Evolutionary conservation across 2,888 invertebrate genomes (phyloP).

Genomic region (Sussaba pulchella): DNA sequence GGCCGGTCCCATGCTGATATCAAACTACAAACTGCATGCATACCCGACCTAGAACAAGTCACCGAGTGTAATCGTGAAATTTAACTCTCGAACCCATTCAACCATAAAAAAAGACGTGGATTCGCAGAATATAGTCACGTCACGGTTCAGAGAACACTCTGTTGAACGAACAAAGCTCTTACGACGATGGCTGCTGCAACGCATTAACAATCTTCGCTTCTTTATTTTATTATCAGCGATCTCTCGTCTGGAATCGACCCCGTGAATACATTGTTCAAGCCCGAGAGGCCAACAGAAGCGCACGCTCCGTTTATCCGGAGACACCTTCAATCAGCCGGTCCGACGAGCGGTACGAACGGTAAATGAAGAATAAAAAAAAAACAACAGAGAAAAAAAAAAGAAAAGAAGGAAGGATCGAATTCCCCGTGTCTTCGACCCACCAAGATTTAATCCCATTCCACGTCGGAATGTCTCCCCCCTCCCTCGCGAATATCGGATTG

Average conservation of each 20-base stretch:
- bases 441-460: constrained; percentile 53
- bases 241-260: constrained; percentile 12
- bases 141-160: constrained; percentile 17
- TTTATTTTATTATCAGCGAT: constrained; percentile 38
- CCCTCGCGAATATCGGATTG: constrained; percentile 13
- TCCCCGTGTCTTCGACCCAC: constrained; percentile 35
- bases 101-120: not conserved
- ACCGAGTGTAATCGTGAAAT: constrained; percentile 1
- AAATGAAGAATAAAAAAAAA: constrained; percentile 2
- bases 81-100: not conserved
- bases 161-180: constrained; percentile 25
- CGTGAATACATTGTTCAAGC: constrained; percentile 29
- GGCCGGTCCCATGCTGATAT: constrained; percentile 77
- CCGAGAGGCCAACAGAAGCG: constrained; percentile 26
- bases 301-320: constrained; percentile 57
- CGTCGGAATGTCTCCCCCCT: not conserved
- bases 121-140: constrained; percentile 11
- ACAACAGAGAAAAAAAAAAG: constrained; percentile 34
- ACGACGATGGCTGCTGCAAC: not conserved
- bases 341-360: constrained; percentile 41
- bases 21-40: constrained; percentile 49
- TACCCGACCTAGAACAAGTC: constrained; percentile 62
- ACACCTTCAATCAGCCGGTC: constrained; percentile 61
- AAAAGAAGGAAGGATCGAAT: constrained; percentile 50
- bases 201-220: constrained; percentile 18